Base-by-base conservation (phyloP, 2,797 vertebrate genomes). In the Oreochromis grahami region DNA sequence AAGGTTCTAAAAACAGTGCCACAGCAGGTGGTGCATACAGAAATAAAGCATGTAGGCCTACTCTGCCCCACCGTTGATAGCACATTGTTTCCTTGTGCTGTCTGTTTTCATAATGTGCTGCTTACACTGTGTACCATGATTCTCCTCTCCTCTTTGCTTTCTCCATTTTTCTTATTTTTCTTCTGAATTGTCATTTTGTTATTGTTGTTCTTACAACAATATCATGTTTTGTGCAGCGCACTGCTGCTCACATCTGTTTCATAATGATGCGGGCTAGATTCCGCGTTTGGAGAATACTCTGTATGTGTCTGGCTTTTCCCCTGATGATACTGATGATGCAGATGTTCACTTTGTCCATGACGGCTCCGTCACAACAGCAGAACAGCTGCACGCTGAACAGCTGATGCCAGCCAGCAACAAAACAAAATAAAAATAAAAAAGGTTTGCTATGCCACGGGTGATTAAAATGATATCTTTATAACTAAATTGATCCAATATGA, bases 1-100 rank as follows among this genome's bases (percentile, higher is more conserved):
- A 50, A 86, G 80, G 45, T 82, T 91, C 85, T 88, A 82, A 86
- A 88, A 93, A 86, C 87, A 89, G 36, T 84, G 83, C 52, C 76
- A 45, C 86, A 91, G 87, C 94, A 95, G 94, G 88, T 94, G 91
- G 60, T 86, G 77, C 60, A 84, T 11, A 81, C 88, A 89, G 77
- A 91, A 92, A 90, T 89, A 93, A 88, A 88, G 14, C 60, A 52
- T 14, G 78, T 15, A n/a, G n/a, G n/a, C n/a, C n/a, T n/a, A 32
- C 58, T 80, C 77, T 43, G 36, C 48, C 77, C 13, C 8, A 43
- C 78, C 36, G 17, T 32, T 45, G 63, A 50, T 43, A 52, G 72
- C 53, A 83, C 78, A 79, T 88, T 84, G 81, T 89, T 84, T 87
- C 81, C 84, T 83, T 78, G 52, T 63, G 38, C 19, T 3, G 34